Base-by-base conservation (phyloP, 92 coral and sea anemone species). In the Palythoa caribaeorum region DNA sequence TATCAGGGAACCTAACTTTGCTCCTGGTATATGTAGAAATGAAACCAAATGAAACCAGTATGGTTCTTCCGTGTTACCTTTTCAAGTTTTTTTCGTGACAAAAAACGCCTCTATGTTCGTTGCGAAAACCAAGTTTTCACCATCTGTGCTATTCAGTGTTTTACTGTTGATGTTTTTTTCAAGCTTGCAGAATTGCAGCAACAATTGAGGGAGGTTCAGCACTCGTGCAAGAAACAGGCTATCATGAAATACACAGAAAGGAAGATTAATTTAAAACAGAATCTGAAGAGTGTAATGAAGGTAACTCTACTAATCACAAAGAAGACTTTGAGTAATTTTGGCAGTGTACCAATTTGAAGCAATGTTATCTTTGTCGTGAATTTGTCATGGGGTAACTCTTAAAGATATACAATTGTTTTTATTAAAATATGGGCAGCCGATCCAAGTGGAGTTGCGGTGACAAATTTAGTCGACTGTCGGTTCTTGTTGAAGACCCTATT, bases 211-310 rank as follows among this genome's bases (percentile, higher is more conserved):
- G 88, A 91, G 37, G 55, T 91, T 68, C 81, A 79, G 19, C 77
- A 70, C 54, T 73, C 90, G 78, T 91, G 94, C 65, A 91, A 84
- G 77, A 88, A 91, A 83, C 80, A 84, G 53, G 94, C 94, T 3
- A 83, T 78, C 14, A 85, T 77, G 62, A 84, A 85, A 20, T 91
- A 90, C 89, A 83, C 87, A 2, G 87, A 85, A 63, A 78, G 78
- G 71, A 88, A 90, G 35, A 72, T 77, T 13, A 76, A 71, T 14
- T 69, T 91, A 77, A 88, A 88, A 78, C 87, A 77, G 59, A 81
- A 73, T 44, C 44, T 91, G 21, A 85, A 88, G 40, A 50, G 59
- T 73, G 79, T 73, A 0, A 40, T 91, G 71, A 84, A 91, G 94
- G 94, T 91, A 47, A 87, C 47, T 28, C 28, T 10, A 35, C 75